These are phyloP conservation scores for Caranx ignobilis DNA, from an alignment of 2,113 vertebrate species.

Conservation along the genomic window DNA sequence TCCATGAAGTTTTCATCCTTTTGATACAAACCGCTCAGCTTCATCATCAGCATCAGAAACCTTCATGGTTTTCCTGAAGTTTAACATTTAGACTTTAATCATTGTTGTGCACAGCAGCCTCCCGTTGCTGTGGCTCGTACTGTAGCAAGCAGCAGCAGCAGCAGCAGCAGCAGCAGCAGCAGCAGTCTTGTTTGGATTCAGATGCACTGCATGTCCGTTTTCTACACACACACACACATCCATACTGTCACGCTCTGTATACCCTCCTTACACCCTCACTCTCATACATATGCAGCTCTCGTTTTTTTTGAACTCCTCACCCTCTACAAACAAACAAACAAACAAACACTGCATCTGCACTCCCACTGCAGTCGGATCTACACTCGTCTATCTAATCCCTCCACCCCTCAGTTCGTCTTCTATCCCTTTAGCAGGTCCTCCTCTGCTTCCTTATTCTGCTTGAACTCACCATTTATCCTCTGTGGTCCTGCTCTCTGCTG, in stretches of 20 bases:
- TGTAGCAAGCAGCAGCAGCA: too few relatives aligned
- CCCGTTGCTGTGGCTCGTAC: background rate
- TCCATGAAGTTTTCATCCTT: too few relatives aligned
- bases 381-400: slow-evolving; percentile 5
- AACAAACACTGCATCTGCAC: slow-evolving; percentile 12
- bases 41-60: too few relatives aligned
- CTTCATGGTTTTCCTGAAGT: too few relatives aligned
- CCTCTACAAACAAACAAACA: slow-evolving; percentile 16
- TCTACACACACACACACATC: background rate
- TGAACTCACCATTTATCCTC: slow-evolving; percentile 11
- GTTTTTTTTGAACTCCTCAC: background rate
- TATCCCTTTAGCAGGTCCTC: background rate
- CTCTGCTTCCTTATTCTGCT: slow-evolving; percentile 24
- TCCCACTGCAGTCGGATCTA: slow-evolving; percentile 12
- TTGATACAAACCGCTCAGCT: too few relatives aligned
- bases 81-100: background rate
- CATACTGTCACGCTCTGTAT: background rate
- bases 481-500: slow-evolving; percentile 4
- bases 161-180: too few relatives aligned
- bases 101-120: slow-evolving; percentile 7
- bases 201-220: background rate
- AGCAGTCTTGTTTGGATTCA: background rate
- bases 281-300: slow-evolving; percentile 31
- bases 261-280: background rate
- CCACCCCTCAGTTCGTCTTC: background rate